phyloP scores from a whole-genome alignment of 1,140 invertebrate genomes.

The Formica exsecta region DNA sequence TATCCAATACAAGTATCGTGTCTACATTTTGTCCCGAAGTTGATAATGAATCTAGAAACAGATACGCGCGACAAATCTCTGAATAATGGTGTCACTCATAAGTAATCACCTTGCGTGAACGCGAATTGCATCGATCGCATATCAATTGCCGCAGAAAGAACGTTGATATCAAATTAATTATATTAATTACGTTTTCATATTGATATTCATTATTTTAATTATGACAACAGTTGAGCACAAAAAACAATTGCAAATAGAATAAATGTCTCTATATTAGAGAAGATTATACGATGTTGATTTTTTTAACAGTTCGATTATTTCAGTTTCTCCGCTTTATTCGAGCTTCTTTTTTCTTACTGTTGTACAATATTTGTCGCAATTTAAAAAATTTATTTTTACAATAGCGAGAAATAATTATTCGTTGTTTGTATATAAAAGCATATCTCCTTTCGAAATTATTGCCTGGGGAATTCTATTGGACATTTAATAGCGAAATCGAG shows the following conservation, averaged over 20 bases:
- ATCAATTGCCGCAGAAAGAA: slow-evolving; percentile 33
- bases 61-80: slow-evolving; percentile 5
- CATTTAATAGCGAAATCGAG: neutral
- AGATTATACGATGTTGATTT: neutral
- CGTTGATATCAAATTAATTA: slow-evolving; percentile 14
- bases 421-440: neutral
- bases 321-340: neutral
- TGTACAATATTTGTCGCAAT: neutral
- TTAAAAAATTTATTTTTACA: neutral
- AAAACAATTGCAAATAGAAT: neutral
- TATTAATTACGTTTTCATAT: slow-evolving; percentile 6
- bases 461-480: neutral
- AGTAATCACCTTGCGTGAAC: slow-evolving; percentile 59
- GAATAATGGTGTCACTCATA: slow-evolving; percentile 58
- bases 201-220: neutral
- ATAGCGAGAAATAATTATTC: neutral
- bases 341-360: neutral
- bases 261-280: neutral
- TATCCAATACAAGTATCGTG: neutral
- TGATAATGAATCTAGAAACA: slow-evolving; percentile 44
- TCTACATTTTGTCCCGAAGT: slow-evolving; percentile 10
- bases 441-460: neutral
- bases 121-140: slow-evolving; percentile 17
- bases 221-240: neutral
- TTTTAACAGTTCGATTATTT: neutral